phyloP scores from a whole-genome alignment of 2,113 vertebrate genomes.

The Proteles cristata region DNA sequence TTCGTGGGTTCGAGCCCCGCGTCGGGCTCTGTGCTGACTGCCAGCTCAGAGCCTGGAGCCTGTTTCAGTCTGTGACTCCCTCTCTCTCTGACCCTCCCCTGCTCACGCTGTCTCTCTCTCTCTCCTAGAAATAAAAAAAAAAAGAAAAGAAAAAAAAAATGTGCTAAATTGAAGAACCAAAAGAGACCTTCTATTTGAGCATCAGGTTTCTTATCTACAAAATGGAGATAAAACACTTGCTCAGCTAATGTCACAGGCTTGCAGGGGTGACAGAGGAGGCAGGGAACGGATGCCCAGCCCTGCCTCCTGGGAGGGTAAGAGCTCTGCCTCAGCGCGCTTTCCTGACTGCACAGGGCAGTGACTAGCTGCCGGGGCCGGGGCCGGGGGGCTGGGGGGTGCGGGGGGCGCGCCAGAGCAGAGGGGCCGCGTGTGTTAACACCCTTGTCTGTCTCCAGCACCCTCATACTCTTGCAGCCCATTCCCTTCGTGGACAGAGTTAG shows the following conservation, averaged over 20 bases:
- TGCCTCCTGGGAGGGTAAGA: not conserved
- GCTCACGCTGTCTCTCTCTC: no score
- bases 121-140: no score
- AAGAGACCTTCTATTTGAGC: not conserved
- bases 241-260: not conserved
- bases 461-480: not conserved
- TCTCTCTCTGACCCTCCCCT: no score
- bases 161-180: not conserved
- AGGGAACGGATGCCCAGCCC: no score
- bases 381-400: no score
- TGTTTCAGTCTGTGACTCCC: no score
- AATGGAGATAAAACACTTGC: not conserved
- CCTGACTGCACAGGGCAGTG: not conserved
- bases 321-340: not conserved
- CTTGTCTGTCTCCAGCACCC: not conserved
- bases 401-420: not conserved
- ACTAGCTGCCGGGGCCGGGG: not conserved
- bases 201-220: not conserved
- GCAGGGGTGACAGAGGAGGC: fast-evolving
- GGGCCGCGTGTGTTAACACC: fast-evolving
- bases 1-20: no score
- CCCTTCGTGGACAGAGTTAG: not conserved
- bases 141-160: no score
- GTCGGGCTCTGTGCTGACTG: no score
- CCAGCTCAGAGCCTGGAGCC: no score